Conservation (phyloP, 2,888 invertebrate species). For the Idaea biselata region DNA sequence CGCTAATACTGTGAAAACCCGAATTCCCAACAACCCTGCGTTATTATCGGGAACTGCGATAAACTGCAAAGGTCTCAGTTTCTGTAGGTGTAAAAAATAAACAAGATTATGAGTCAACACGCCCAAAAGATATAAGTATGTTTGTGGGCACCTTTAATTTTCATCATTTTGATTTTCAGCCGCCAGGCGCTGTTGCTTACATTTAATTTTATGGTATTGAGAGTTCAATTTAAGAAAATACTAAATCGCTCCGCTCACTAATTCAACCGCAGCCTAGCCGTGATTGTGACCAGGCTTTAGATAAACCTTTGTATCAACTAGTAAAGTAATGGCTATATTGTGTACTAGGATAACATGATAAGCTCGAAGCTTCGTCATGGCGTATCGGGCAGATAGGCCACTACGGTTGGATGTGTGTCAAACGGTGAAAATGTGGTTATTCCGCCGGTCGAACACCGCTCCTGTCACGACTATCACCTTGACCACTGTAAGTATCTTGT, state of each 20-base stretch:
- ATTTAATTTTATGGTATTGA: too few relatives aligned
- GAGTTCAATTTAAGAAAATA: too few relatives aligned
- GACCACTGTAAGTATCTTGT: constrained; percentile 40
- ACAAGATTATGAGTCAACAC: too few relatives aligned
- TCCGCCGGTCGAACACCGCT: constrained; percentile 54
- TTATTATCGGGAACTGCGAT: too few relatives aligned
- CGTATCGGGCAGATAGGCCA: constrained; percentile 20
- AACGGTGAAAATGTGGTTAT: constrained; percentile 27
- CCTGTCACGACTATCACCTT: constrained; percentile 42
- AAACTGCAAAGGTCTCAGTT: too few relatives aligned
- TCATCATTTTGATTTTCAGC: too few relatives aligned
- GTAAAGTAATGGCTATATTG: constrained; percentile 54
- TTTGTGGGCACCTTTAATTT: too few relatives aligned
- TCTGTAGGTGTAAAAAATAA: too few relatives aligned
- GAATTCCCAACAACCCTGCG: too few relatives aligned
- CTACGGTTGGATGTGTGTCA: constrained; percentile 22
- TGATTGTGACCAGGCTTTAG: constrained; percentile 13
- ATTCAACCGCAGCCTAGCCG: neutral
- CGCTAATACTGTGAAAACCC: too few relatives aligned
- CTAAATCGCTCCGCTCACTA: neutral
- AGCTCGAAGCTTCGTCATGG: constrained; percentile 19
- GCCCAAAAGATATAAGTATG: too few relatives aligned
- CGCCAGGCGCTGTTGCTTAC: too few relatives aligned
- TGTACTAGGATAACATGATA: constrained; percentile 50
- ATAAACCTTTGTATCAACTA: constrained; percentile 31